These are phyloP conservation scores for Phoxinus phoxinus DNA, from an alignment of 2,113 vertebrate genomes.

Conservation along the genomic window DNA sequence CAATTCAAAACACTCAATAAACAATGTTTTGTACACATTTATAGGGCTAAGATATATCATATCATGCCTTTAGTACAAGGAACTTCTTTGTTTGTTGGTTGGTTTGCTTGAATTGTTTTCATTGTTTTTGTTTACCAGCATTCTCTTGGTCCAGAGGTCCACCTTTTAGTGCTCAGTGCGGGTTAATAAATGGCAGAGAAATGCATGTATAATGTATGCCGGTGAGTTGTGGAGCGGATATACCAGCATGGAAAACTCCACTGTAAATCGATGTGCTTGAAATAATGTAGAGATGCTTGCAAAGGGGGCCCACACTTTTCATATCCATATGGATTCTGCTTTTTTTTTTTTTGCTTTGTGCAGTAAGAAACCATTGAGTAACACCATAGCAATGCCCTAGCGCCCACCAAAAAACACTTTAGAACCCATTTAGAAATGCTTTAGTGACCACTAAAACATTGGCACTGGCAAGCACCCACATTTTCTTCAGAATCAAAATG, in stretches of 20 bases:
- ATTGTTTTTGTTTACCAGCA: not conserved
- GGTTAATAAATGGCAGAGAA: conserved; percentile 42
- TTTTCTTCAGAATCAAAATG: not conserved
- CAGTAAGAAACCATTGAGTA: not conserved
- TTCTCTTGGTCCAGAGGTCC: conserved; percentile 24
- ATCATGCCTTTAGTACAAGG: not conserved
- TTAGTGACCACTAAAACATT: not conserved
- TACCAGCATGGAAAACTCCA: not conserved
- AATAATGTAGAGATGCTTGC: not conserved
- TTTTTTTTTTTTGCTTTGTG: not conserved
- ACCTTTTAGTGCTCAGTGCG: not conserved
- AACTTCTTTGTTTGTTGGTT: conserved; percentile 6
- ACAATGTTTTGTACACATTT: not conserved
- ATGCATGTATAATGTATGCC: not conserved
- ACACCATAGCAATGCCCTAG: not conserved
- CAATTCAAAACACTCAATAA: not conserved
- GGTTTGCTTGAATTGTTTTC: not conserved
- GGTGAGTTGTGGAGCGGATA: not conserved
- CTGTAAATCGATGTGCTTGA: not conserved
- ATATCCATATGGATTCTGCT: not conserved
- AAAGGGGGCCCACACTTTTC: not conserved
- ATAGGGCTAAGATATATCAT: not conserved
- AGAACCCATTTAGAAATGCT: not conserved
- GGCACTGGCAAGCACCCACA: not conserved
- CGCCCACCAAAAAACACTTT: not conserved